These are phyloP conservation scores for Xestia c-nigrum DNA, from an alignment of 2,888 invertebrate genomes.

Conservation along the genomic window DNA sequence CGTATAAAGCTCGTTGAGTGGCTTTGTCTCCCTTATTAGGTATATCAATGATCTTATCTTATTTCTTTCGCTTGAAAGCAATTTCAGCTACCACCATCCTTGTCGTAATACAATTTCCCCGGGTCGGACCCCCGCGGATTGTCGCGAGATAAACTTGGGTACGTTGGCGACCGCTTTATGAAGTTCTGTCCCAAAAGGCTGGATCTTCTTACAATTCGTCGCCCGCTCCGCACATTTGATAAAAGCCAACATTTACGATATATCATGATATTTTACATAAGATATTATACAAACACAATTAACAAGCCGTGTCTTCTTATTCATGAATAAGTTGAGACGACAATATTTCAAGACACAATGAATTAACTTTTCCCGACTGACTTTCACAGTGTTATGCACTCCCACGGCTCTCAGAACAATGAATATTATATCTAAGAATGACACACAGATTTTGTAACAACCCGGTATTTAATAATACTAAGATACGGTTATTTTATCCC, in stretches of 20 bases:
- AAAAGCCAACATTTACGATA: slow-evolving; percentile 53
- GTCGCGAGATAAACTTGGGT: slow-evolving; percentile 72
- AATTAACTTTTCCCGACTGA: slow-evolving; percentile 20
- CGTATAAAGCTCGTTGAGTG: slow-evolving; percentile 63
- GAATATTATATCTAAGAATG: slow-evolving; percentile 37
- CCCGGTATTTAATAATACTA: slow-evolving; percentile 14
- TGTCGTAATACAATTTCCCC: slow-evolving; percentile 79
- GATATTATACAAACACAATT: slow-evolving; percentile 36
- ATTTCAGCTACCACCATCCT: slow-evolving; percentile 77
- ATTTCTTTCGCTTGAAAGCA: slow-evolving; percentile 78
- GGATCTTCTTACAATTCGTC: slow-evolving; percentile 72
- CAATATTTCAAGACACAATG: slow-evolving; percentile 40
- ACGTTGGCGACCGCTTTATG: slow-evolving; percentile 73
- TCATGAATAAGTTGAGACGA: slow-evolving; percentile 26
- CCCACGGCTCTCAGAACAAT: slow-evolving; percentile 25
- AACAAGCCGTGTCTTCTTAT: slow-evolving; percentile 19
- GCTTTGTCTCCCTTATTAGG: slow-evolving; percentile 72
- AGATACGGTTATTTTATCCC: slow-evolving; percentile 25
- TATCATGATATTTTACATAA: slow-evolving; percentile 30
- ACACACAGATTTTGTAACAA: slow-evolving; percentile 24
- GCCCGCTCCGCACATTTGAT: slow-evolving; percentile 68
- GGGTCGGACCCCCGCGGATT: slow-evolving; percentile 73
- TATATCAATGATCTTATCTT: slow-evolving; percentile 76
- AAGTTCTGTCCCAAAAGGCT: slow-evolving; percentile 72
- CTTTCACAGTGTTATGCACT: slow-evolving; percentile 23